phyloP scores from a whole-genome alignment of 2,888 invertebrate genomes.

The Phanerotoma sp. region DNA sequence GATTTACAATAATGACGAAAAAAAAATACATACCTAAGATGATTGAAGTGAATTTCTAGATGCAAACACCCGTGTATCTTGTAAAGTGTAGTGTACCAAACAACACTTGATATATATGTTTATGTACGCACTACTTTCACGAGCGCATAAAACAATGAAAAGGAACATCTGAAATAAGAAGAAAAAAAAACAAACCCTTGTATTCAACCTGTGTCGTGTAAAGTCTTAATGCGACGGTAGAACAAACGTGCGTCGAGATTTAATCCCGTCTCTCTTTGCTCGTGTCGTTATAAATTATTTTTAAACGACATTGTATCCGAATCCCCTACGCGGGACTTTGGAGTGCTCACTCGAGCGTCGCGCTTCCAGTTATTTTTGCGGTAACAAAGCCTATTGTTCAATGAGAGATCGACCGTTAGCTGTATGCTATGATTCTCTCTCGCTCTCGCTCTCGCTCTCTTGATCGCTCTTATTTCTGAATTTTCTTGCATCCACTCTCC shows the following conservation, averaged over 20 bases:
- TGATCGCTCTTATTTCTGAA: neutral
- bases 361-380: constrained; percentile 33
- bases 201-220: constrained; percentile 19
- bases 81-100: too few species aligned
- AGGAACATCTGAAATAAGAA: neutral
- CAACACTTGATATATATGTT: too few species aligned
- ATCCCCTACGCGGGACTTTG: constrained; percentile 19
- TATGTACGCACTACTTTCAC: neutral
- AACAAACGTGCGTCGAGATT: constrained; percentile 20
- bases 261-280: constrained; percentile 30
- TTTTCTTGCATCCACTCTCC: neutral
- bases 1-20: too few species aligned
- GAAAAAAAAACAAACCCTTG: constrained; percentile 3
- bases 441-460: constrained; percentile 5
- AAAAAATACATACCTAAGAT: too few species aligned
- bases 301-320: constrained; percentile 37
- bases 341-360: constrained; percentile 19
- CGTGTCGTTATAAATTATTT: constrained; percentile 37
- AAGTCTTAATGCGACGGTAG: constrained; percentile 30
- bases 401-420: constrained; percentile 28
- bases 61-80: too few species aligned
- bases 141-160: neutral
- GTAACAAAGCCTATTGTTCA: constrained; percentile 37
- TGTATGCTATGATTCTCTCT: constrained; percentile 4
- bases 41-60: too few species aligned